Percentiles rank a stretch among this genome's conserved stretches.
These are phyloP conservation scores for Harpegnathos saltator DNA, from an alignment of 1,140 invertebrate genomes.

Conservation along the genomic window DNA sequence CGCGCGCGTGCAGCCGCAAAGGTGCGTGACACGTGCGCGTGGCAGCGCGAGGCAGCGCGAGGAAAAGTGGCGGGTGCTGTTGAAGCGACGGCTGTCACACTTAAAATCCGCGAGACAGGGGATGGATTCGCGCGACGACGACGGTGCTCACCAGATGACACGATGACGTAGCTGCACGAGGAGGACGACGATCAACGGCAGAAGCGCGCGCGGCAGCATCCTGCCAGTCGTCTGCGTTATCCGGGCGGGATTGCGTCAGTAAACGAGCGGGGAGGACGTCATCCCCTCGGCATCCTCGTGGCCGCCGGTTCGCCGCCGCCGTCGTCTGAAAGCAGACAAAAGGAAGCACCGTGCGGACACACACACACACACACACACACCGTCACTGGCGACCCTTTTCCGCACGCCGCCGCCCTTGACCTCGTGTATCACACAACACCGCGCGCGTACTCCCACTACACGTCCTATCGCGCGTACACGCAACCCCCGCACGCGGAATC, in stretches of 20 bases:
- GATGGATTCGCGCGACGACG: constrained; percentile 39
- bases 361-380: too few species aligned
- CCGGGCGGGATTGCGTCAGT: constrained; percentile 74
- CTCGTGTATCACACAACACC: too few species aligned
- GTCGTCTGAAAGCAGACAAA: constrained; percentile 67
- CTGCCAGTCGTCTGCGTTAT: constrained; percentile 58
- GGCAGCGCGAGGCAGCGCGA: background rate
- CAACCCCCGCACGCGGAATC: background rate
- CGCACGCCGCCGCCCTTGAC: background rate
- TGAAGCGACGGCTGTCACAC: too few species aligned
- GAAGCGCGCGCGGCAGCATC: constrained; percentile 74
- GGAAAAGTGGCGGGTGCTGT: background rate
- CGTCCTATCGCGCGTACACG: background rate
- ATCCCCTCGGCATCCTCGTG: constrained; percentile 77
- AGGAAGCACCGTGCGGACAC: background rate
- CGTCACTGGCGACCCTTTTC: constrained; percentile 8
- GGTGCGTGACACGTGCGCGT: too few species aligned
- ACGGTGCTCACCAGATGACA: constrained; percentile 77
- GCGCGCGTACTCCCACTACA: constrained; percentile 44
- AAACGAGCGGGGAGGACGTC: constrained; percentile 76
- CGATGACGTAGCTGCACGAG: constrained; percentile 78
- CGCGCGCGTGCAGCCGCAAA: too few species aligned
- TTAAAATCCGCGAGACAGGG: background rate
- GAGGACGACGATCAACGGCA: constrained; percentile 75
- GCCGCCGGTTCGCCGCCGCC: constrained; percentile 45